Percentiles rank a stretch among this genome's conserved stretches.
Evolutionary conservation across 64 coral and sea anemone genomes (phyloP).

Genomic region (Porites australiensis): DNA sequence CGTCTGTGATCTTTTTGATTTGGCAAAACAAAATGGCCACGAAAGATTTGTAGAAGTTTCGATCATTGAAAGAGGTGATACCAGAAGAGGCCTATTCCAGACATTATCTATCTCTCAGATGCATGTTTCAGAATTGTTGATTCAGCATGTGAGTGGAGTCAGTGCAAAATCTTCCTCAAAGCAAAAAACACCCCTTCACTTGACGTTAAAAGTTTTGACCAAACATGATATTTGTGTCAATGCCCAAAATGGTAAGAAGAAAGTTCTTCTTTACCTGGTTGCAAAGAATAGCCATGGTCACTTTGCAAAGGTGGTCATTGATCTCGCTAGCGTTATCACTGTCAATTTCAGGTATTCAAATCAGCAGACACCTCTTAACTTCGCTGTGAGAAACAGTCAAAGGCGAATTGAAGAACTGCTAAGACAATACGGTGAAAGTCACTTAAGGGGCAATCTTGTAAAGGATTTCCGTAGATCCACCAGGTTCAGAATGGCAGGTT

Average conservation of each 20-base stretch:
- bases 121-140: background rate
- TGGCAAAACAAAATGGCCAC: background rate
- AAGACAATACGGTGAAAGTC: too few relatives aligned
- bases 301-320: background rate
- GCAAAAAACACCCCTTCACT: too few relatives aligned
- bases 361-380: background rate
- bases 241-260: background rate
- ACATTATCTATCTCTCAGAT: background rate
- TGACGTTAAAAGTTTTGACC: too few relatives aligned
- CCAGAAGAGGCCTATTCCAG: background rate
- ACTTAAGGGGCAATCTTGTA: too few relatives aligned
- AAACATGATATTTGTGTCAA: background rate
- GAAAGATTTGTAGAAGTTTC: background rate
- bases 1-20: background rate
- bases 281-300: background rate
- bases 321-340: background rate
- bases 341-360: too few relatives aligned
- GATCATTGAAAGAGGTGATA: background rate
- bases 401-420: too few relatives aligned
- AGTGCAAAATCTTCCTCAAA: background rate
- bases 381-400: background rate
- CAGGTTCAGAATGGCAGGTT: too few relatives aligned
- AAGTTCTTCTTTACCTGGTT: background rate
- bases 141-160: background rate
- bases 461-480: too few relatives aligned